These are phyloP conservation scores for Sphaerophoria taeniata DNA, from an alignment of 2,888 invertebrate genomes.

Conservation along the genomic window DNA sequence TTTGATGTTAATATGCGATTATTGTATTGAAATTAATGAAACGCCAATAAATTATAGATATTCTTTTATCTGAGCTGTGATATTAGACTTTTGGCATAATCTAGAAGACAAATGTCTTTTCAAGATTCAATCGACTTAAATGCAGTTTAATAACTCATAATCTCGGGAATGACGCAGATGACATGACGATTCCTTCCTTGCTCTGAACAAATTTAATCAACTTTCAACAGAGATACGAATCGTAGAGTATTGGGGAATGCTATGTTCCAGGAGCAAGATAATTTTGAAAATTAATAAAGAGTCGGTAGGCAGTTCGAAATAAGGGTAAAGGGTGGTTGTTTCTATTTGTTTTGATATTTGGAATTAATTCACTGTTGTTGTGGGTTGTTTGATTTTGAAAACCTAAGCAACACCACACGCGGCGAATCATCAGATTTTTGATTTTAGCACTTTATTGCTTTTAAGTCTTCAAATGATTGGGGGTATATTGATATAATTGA, in stretches of 20 bases:
- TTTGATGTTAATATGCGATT: conserved; percentile 37
- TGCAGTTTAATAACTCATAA: conserved; percentile 60
- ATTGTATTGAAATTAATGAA: conserved; percentile 51
- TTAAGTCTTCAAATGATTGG: not conserved
- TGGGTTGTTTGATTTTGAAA: conserved; percentile 16
- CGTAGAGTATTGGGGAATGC: conserved; percentile 10
- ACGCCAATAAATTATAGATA: conserved; percentile 51
- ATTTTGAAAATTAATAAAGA: conserved; percentile 45
- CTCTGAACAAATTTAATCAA: not conserved
- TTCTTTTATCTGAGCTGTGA: not conserved
- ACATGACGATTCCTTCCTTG: conserved; percentile 51
- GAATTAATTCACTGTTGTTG: conserved; percentile 37
- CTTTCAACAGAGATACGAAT: not conserved
- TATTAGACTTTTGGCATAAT: conserved; percentile 1
- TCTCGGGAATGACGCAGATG: conserved; percentile 56
- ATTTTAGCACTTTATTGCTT: conserved; percentile 20
- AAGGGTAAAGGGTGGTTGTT: conserved; percentile 28
- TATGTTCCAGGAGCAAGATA: not conserved
- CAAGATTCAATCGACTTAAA: conserved; percentile 15
- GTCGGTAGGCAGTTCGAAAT: conserved; percentile 16
- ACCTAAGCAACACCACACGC: conserved; percentile 1
- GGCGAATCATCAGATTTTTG: conserved; percentile 15
- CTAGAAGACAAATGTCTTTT: not conserved
- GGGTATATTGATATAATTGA: too few species aligned
- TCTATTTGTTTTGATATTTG: conserved; percentile 13